Percentiles rank a stretch among this genome's conserved stretches.
phyloP scores from a whole-genome alignment of 1,140 invertebrate genomes.

The Monomorium pharaonis region DNA sequence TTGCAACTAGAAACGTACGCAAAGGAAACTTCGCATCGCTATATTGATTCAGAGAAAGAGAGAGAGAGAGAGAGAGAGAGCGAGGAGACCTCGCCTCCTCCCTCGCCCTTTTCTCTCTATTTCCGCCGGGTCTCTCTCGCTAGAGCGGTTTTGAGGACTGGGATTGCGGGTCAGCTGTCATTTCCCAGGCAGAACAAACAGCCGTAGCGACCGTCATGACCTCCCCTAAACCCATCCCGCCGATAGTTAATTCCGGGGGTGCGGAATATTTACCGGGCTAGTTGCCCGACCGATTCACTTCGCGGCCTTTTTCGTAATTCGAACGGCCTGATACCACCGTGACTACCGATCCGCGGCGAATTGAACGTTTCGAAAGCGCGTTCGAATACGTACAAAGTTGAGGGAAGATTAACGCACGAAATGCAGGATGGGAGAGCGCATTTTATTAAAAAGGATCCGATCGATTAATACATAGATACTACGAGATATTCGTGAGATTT shows the following conservation, averaged over 20 bases:
- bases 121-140: constrained; percentile 28
- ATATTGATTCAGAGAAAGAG: constrained; percentile 16
- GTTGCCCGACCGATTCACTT: constrained; percentile 68
- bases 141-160: constrained; percentile 62
- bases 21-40: constrained; percentile 31
- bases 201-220: constrained; percentile 68
- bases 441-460: neutral
- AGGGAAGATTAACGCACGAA: neutral
- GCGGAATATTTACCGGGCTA: constrained; percentile 67
- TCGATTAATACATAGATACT: constrained; percentile 4
- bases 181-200: constrained; percentile 74
- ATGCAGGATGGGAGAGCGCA: neutral
- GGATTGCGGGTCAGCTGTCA: constrained; percentile 74
- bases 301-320: constrained; percentile 19
- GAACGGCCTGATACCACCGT: neutral
- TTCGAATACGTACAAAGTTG: neutral
- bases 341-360: neutral
- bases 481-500: neutral
- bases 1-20: constrained; percentile 3
- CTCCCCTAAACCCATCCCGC: constrained; percentile 70
- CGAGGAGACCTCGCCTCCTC: no score
- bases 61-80: no score
- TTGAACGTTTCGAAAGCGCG: neutral
- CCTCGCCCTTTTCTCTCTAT: neutral
- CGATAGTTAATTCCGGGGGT: constrained; percentile 66